Evolutionary conservation across 2,888 invertebrate species (phyloP).

Genomic region (Thymelicus acteon): DNA sequence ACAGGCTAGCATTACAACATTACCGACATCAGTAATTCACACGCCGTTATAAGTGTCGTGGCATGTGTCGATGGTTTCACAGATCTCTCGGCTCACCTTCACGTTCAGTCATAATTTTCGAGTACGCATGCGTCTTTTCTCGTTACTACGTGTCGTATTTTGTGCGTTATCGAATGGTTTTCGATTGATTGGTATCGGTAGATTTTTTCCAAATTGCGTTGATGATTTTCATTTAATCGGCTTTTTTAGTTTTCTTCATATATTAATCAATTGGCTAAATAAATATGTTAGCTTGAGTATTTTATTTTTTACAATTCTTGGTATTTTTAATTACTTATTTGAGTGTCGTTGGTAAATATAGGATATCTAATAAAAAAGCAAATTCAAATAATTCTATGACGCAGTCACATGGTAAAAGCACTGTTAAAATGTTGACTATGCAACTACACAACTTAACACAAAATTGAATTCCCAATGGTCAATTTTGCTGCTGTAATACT

Average conservation of each 20-base stretch:
- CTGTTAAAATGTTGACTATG: no score
- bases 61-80: neutral
- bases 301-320: no score
- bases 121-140: constrained; percentile 1
- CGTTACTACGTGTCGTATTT: neutral
- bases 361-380: no score
- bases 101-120: neutral
- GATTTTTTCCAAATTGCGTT: neutral
- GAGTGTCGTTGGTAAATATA: no score
- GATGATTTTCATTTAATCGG: neutral
- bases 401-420: no score
- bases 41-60: constrained; percentile 34
- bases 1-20: constrained; percentile 83
- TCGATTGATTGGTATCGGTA: neutral
- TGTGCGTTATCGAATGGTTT: neutral
- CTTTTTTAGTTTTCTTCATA: neutral
- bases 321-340: no score
- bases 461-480: no score
- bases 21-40: constrained; percentile 48
- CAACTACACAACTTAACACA: no score
- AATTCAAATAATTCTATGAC: no score
- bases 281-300: no score
- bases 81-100: neutral
- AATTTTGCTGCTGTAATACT: no score
- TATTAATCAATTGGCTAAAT: no score